Evolutionary conservation across 2,113 vertebrate genomes (phyloP).

Genomic region (Lipophrys pholis): DNA sequence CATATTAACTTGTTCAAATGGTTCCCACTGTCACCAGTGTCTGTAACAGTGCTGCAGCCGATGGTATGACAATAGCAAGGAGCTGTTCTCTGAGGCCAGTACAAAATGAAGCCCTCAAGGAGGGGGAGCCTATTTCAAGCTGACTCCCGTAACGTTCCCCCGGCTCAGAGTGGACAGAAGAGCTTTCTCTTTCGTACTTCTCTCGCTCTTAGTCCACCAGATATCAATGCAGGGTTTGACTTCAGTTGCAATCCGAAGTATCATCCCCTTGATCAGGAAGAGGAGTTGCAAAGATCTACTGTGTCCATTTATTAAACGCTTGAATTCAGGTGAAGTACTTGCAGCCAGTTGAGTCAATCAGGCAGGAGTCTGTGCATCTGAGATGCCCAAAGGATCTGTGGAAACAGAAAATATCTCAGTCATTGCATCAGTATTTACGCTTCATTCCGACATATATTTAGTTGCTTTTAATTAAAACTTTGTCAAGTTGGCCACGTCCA

Average conservation of each 20-base stretch:
- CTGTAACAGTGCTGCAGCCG: constrained; percentile 74
- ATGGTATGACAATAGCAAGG: constrained; percentile 31
- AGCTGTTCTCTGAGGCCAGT: constrained; percentile 44
- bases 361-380: constrained; percentile 90
- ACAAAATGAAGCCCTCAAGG: constrained; percentile 34
- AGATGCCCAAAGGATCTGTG: constrained; percentile 91
- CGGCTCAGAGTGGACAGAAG: constrained; percentile 51
- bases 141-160: constrained; percentile 22
- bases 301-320: constrained; percentile 4
- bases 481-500: no score
- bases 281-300: constrained; percentile 39
- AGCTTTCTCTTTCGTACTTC: constrained; percentile 27
- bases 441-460: no score
- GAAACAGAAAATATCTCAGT: not conserved
- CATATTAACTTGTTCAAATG: constrained; percentile 37
- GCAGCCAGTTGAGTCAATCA: constrained; percentile 96
- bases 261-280: constrained; percentile 31
- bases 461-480: no score
- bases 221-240: constrained; percentile 27
- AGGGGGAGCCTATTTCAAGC: constrained; percentile 27
- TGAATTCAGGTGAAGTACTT: constrained; percentile 93
- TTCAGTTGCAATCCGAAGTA: constrained; percentile 45
- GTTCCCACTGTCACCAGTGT: constrained; percentile 34
- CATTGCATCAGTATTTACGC: no score
- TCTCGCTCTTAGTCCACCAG: constrained; percentile 31